Base-by-base conservation (phyloP, 2,888 invertebrate genomes). In the Microdon myrmicae region DNA sequence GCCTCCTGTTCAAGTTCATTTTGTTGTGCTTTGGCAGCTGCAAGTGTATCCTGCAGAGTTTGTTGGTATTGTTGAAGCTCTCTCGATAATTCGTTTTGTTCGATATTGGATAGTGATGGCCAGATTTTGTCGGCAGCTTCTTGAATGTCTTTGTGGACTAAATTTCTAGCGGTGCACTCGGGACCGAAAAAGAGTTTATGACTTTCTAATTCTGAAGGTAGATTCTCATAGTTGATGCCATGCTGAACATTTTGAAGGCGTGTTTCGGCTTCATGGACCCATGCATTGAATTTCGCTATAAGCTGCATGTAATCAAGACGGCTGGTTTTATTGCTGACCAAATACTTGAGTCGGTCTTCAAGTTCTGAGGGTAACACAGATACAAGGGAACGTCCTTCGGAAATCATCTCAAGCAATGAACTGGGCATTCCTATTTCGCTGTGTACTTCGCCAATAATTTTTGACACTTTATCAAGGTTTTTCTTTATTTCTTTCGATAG, bases 161-260 rank as follows among this genome's bases (percentile, higher is more conserved):
- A 81, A 72, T 91, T 90, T 55, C 89, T 87, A 74, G 92, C 89
- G 13, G 86, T 84, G 0, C 86, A 83, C 72, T 93, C 92, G 28
- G 89, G 89, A 61, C 87, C 86, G 76, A 93, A 93, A 85, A 91
- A 93, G 25, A 87, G 85, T 79, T 92, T 93, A 74, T 94, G 94
- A 71, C 94, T 92, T 73, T 93, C 91, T 14, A 96, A 82, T 73
- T 94, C 92, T 4, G 86, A 83, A 35, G 88, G 82, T 5, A 95
- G 88, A 69, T 92, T 92, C 70, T 91, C 90, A 73, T 93, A 94
- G 76, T 96, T 92, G 4, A 95, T 88, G 8, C 94, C 94, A 67
- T 90, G 89, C 72, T 90, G 90, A 66, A 89, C 87, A 73, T 89
- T 87, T 61, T 87, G 86, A 13, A 95, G 78, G 29, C 90, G 86